A percentile compares a stretch with the other conserved stretches of the same genome.
Conservation (phyloP, 2,113 vertebrate species). For the Brachyhypopomus gauderio region DNA sequence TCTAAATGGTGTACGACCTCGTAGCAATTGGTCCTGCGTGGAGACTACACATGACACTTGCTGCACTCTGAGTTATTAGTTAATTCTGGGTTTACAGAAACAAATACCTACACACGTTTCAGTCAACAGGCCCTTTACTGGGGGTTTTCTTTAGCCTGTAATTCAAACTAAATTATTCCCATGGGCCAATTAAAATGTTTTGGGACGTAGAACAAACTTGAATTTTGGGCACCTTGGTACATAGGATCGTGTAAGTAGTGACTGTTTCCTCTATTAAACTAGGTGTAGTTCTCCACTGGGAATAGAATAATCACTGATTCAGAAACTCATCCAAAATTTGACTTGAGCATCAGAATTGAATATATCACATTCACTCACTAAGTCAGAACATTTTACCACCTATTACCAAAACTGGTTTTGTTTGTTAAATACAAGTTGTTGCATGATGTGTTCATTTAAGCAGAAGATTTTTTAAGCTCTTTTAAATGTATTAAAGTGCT, state of each 20-base stretch:
- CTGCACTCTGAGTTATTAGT: conserved; percentile 51
- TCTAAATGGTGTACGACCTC: conserved; percentile 48
- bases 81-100: conserved; percentile 41
- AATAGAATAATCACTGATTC: conserved; percentile 25
- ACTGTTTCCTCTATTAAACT: conserved; percentile 29
- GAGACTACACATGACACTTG: conserved; percentile 42
- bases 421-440: conserved; percentile 43
- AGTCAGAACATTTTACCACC: not conserved
- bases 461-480: conserved; percentile 50
- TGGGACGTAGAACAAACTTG: conserved; percentile 15
- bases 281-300: conserved; percentile 30
- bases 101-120: conserved; percentile 34
- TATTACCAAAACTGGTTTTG: not conserved
- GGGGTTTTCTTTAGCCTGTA: conserved; percentile 45
- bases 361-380: conserved; percentile 5
- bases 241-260: conserved; percentile 23
- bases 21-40: conserved; percentile 57
- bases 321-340: conserved; percentile 12
- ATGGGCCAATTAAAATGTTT: conserved; percentile 49
- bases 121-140: conserved; percentile 33
- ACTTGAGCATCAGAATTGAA: conserved; percentile 1
- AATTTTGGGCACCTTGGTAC: conserved; percentile 38
- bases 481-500: conserved; percentile 56
- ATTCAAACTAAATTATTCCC: conserved; percentile 42
- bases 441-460: conserved; percentile 56